Evolutionary conservation across 1,140 invertebrate species (phyloP).

Genomic region (Rhynchophorus ferrugineus): DNA sequence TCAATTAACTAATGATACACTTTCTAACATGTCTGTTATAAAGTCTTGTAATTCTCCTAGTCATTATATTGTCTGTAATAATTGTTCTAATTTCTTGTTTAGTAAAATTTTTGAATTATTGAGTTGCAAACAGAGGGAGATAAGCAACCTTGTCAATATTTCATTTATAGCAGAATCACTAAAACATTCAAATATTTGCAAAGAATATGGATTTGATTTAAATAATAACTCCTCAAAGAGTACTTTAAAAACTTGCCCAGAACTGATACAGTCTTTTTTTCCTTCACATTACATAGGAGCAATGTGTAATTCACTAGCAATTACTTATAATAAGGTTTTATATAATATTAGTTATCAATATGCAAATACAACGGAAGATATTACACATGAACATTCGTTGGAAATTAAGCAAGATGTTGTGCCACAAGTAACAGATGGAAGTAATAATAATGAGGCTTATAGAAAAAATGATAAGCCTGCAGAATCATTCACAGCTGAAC

Average conservation of each 20-base stretch:
- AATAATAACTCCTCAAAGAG: constrained; percentile 34
- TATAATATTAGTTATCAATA: constrained; percentile 48
- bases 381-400: constrained; percentile 15
- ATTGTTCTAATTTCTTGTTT: constrained; percentile 59
- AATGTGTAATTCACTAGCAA: constrained; percentile 65
- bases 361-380: constrained; percentile 25
- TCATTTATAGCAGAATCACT: constrained; percentile 49
- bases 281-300: constrained; percentile 60
- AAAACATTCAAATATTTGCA: constrained; percentile 48
- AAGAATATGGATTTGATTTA: constrained; percentile 52
- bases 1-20: constrained; percentile 28
- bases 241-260: constrained; percentile 5
- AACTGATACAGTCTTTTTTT: constrained; percentile 45
- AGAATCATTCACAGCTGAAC: constrained; percentile 9
- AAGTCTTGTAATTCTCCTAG: constrained; percentile 53
- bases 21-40: constrained; percentile 31
- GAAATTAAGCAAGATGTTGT: not conserved
- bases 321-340: constrained; percentile 58
- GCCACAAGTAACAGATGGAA: not conserved
- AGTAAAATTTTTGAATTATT: constrained; percentile 54
- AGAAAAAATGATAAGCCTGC: not conserved
- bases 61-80: constrained; percentile 61
- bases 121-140: constrained; percentile 51
- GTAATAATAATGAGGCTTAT: not conserved
- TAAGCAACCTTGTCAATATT: constrained; percentile 49